Evolutionary conservation across 2,888 invertebrate genomes (phyloP).

Genomic region (Tuta absoluta): DNA sequence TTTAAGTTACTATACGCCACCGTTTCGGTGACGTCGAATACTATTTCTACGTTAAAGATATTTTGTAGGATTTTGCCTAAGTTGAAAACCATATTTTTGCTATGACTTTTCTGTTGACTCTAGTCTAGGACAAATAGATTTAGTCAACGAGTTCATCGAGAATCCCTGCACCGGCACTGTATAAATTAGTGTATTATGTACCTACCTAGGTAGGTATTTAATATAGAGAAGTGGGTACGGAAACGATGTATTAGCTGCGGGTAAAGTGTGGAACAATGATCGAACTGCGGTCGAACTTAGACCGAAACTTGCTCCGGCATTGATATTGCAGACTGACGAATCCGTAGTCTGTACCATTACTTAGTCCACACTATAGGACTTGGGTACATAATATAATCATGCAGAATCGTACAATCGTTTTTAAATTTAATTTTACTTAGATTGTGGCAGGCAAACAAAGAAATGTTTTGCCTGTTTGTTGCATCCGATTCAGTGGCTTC

Average conservation of each 20-base stretch:
- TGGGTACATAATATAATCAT: neutral
- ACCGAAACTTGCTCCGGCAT: neutral
- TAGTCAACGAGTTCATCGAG: neutral
- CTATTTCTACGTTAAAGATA: too few species aligned
- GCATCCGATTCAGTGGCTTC: too few species aligned
- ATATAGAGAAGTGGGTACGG: neutral
- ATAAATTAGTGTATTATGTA: neutral
- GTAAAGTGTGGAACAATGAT: conserved; percentile 6
- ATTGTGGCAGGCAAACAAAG: too few species aligned
- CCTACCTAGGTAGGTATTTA: neutral
- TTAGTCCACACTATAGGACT: neutral
- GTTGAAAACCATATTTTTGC: too few species aligned
- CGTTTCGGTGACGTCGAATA: too few species aligned
- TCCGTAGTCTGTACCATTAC: neutral
- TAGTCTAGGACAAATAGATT: too few species aligned
- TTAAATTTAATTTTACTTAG: too few species aligned
- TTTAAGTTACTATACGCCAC: too few species aligned
- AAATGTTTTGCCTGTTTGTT: too few species aligned
- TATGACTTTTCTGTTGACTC: too few species aligned
- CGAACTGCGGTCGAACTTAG: conserved; percentile 14
- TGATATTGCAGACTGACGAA: neutral
- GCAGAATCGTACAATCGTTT: neutral
- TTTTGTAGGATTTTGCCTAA: too few species aligned
- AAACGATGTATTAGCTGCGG: conserved; percentile 14
- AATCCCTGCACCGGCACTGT: neutral